Percentiles rank a stretch among this genome's conserved stretches.
Conservation (phyloP, 2,797 vertebrate genomes). For the Mormyrus hasselquistii region DNA sequence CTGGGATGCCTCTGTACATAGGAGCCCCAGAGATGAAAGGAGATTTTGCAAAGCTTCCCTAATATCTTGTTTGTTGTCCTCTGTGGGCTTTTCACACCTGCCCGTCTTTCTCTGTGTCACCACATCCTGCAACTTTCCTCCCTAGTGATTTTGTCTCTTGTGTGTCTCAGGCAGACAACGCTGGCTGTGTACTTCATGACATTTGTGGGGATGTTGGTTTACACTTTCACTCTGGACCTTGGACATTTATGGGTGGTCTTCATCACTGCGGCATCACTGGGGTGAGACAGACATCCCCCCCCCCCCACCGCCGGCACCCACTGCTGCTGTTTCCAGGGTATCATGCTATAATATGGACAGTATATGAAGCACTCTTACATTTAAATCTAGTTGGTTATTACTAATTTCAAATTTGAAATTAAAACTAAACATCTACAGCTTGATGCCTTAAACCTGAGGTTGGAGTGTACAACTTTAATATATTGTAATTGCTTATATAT, state of each 20-base stretch:
- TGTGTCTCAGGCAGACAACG: conserved; percentile 72
- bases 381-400: background rate
- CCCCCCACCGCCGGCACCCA: background rate
- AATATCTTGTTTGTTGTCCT: background rate
- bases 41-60: background rate
- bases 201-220: conserved; percentile 78
- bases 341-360: background rate
- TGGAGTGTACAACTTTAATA: background rate
- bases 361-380: background rate
- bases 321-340: conserved; percentile 28
- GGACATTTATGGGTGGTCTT: conserved; percentile 85
- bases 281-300: conserved; percentile 58
- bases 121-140: background rate
- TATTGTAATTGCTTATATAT: background rate
- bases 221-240: conserved; percentile 73
- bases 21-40: background rate
- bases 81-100: background rate
- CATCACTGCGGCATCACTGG: conserved; percentile 75
- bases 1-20: background rate
- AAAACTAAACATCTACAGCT: background rate
- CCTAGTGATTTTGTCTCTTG: background rate
- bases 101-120: background rate
- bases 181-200: conserved; percentile 76
- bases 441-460: background rate
- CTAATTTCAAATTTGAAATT: background rate